Conservation (phyloP, 2,888 invertebrate species). For the Zaprionus obscuricornis region DNA sequence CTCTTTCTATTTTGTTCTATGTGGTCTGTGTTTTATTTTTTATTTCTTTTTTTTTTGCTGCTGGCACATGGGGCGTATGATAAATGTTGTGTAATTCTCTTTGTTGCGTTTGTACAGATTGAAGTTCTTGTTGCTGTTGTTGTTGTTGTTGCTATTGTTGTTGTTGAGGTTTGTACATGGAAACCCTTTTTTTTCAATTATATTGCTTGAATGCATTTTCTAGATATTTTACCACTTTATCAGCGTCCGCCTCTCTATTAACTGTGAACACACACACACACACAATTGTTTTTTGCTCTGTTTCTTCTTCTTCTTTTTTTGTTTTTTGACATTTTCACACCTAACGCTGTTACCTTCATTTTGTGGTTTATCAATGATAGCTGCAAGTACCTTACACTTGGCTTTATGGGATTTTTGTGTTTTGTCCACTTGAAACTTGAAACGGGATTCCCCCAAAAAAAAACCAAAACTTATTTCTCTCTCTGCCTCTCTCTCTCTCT, state of each 20-base stretch:
- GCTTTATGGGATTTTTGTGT: constrained; percentile 43
- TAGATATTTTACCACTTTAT: constrained; percentile 24
- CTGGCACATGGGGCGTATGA: constrained; percentile 64
- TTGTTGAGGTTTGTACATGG: constrained; percentile 31
- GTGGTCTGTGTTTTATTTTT: constrained; percentile 18
- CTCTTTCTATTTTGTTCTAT: constrained; percentile 4
- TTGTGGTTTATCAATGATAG: constrained; percentile 34
- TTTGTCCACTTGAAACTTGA: constrained; percentile 49
- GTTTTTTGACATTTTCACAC: constrained; percentile 49
- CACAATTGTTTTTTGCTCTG: constrained; percentile 6
- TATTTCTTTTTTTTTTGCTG: constrained; percentile 29
- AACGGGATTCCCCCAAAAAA: constrained; percentile 49
- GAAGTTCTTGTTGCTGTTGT: not conserved
- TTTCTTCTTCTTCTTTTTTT: constrained; percentile 22
- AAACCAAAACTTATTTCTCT: constrained; percentile 29
- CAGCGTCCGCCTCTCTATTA: constrained; percentile 24
- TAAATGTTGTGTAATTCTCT: constrained; percentile 59
- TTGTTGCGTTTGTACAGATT: constrained; percentile 27
- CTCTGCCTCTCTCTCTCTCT: not conserved
- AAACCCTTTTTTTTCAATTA: constrained; percentile 70
- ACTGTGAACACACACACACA: constrained; percentile 6
- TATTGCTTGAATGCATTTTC: constrained; percentile 60
- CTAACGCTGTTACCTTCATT: constrained; percentile 31
- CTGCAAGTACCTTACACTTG: constrained; percentile 39
- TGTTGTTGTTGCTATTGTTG: constrained; percentile 2